Evolutionary conservation across 2,113 vertebrate species (phyloP).

Genomic region (Hepsetus odoe): DNA sequence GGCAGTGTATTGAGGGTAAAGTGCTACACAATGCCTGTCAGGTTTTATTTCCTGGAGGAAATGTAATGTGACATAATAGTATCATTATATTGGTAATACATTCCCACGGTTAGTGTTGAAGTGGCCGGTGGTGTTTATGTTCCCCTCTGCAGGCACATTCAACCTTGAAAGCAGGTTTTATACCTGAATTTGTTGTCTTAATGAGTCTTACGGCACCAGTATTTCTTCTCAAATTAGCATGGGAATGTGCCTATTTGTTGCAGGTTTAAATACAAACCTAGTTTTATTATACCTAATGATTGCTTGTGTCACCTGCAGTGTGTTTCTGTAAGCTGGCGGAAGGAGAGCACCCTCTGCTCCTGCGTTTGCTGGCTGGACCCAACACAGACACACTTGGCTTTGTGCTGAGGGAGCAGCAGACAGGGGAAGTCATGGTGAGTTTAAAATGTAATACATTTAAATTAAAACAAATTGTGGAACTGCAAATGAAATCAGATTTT

Average conservation of each 20-base stretch:
- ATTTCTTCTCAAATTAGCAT: not conserved
- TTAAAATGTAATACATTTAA: too few relatives aligned
- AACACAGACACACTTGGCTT: conserved; percentile 87
- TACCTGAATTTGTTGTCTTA: not conserved
- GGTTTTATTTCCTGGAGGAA: not conserved
- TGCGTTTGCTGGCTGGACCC: conserved; percentile 91
- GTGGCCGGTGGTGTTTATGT: not conserved
- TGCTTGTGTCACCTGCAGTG: conserved; percentile 69
- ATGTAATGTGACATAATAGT: not conserved
- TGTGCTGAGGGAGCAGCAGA: conserved; percentile 91
- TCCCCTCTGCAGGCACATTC: too few relatives aligned
- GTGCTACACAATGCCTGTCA: not conserved
- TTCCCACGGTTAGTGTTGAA: not conserved
- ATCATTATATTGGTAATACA: not conserved
- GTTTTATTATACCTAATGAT: not conserved
- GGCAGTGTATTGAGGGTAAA: not conserved
- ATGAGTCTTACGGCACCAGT: not conserved
- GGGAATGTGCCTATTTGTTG: not conserved
- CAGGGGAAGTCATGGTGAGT: conserved; percentile 90
- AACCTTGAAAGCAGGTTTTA: not conserved
- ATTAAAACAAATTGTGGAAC: too few relatives aligned
- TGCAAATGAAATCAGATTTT: too few relatives aligned
- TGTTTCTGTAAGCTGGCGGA: conserved; percentile 92
- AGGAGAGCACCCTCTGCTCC: conserved; percentile 87
- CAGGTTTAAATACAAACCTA: too few relatives aligned